Percentiles rank a stretch among this genome's conserved stretches.
phyloP scores from a whole-genome alignment of 2,797 vertebrate species.

The Acrossocheilus wenchowensis region DNA sequence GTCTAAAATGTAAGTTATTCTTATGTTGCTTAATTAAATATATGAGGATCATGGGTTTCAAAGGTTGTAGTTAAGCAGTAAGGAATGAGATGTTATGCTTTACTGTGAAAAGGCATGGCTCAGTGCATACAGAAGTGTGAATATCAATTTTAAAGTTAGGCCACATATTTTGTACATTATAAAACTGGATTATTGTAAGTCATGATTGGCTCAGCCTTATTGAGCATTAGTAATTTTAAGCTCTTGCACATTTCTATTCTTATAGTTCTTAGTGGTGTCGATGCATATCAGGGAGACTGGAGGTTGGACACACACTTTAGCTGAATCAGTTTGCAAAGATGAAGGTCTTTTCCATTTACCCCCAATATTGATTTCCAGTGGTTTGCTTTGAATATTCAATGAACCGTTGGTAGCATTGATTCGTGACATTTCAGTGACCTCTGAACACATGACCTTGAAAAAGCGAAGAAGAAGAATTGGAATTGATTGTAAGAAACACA shows the following conservation, averaged over 20 bases:
- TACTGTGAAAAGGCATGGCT: background rate
- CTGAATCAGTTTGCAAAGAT: background rate
- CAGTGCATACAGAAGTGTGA: background rate
- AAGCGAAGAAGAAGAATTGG: background rate
- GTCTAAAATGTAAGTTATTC: background rate
- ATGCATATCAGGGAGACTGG: background rate
- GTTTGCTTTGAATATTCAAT: constrained; percentile 18
- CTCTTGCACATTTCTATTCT: background rate
- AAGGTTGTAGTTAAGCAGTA: background rate
- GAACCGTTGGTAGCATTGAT: constrained; percentile 33
- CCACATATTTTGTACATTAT: background rate
- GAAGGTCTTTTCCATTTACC: background rate
- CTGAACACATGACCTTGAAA: constrained; percentile 16
- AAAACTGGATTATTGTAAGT: background rate
- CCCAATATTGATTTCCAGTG: background rate
- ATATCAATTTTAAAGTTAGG: background rate
- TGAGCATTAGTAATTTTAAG: background rate
- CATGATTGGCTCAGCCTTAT: background rate
- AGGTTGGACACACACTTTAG: background rate
- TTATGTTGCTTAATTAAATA: background rate
- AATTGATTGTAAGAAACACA: background rate
- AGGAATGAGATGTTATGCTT: background rate
- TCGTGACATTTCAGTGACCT: background rate
- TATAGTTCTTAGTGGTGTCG: background rate
- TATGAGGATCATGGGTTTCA: background rate